A percentile compares a stretch with the other conserved stretches of the same genome.
Conservation (phyloP, 2,888 invertebrate species). For the Netelia inedita region DNA sequence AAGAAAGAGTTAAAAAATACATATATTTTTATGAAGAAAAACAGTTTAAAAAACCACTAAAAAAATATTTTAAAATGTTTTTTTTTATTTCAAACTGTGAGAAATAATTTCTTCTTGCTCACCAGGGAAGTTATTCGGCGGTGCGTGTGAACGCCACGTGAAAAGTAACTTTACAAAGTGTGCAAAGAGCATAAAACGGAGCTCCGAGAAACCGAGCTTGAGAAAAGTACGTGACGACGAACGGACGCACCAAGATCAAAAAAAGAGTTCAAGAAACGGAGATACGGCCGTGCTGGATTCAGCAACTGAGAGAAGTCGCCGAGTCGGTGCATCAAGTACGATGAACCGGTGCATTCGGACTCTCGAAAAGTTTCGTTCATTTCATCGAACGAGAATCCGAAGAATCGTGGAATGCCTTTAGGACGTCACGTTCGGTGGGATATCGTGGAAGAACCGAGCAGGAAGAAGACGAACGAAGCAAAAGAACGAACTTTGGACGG, state of each 20-base stretch:
- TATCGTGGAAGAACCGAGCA: conserved; percentile 40
- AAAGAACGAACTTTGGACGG: conserved; percentile 42
- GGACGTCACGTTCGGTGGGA: conserved; percentile 63
- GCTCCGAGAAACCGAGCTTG: conserved; percentile 38
- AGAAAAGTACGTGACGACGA: conserved; percentile 51
- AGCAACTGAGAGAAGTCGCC: conserved; percentile 46
- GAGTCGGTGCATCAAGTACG: conserved; percentile 47
- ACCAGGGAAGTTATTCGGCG: not conserved
- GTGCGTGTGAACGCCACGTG: not conserved
- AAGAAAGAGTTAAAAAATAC: not conserved
- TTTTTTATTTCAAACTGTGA: not conserved
- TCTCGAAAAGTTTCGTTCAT: conserved; percentile 50
- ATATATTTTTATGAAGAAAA: not conserved
- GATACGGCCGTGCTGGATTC: conserved; percentile 52
- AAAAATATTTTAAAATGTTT: not conserved
- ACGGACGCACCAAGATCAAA: conserved; percentile 21
- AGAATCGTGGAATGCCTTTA: conserved; percentile 63
- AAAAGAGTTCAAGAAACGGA: conserved; percentile 50
- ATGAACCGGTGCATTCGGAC: conserved; percentile 56
- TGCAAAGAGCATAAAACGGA: conserved; percentile 19
- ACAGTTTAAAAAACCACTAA: not conserved
- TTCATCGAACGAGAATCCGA: conserved; percentile 47
- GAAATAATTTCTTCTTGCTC: too few relatives aligned
- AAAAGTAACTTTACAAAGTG: conserved; percentile 33
- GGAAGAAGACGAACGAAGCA: conserved; percentile 12